Base-by-base conservation (phyloP, 2,888 invertebrate species). In the Pollenia griseotomentosa region DNA sequence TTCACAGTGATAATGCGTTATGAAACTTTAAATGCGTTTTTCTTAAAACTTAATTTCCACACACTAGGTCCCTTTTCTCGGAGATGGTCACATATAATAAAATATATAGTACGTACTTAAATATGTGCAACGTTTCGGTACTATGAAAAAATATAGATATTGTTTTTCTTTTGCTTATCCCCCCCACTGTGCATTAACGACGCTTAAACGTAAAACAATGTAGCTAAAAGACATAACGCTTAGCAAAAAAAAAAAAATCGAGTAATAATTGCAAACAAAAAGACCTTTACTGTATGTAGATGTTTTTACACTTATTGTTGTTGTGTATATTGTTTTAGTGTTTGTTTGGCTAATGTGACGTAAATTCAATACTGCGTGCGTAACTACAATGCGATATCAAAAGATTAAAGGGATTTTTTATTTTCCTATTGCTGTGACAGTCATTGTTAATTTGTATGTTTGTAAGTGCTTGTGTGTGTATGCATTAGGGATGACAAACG, bases 321-420 rank as follows among this genome's bases (percentile, higher is more conserved):
- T 68, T 14, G 9, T 46, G 6, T 71, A 0, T 55, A 16, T 40
- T 48, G 48, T 33, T 73, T 23, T 61, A 44, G 16, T 61, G 6
- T 33, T 6, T 79, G 61, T 57, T 48, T 33, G 23, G 42, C 55
- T 61, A 75, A 74, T 68, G 84, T 70, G 84, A 75, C 84, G 74
- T 68, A 55, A 74, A 75, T 74, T 66, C 46, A 57, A 68, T 79
- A 59, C 57, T 63, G 65, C 57, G 78, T 78, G 78, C 57, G 66
- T 68, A 59, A 73, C 33, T 74, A 68, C 73, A 78, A 19, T 66
- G 63, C 42, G 44, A 66, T 70, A 79, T 59, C 23, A 74, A 68
- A 66, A n/a, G 68, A 74, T 79, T 73, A 79, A 74, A 68, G 59
- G 73, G 59, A 73, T 61, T 55, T 79, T 79, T 46, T 57, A 46